Evolutionary conservation across 2,888 invertebrate genomes (phyloP).

Genomic region (Papilio elwesi): DNA sequence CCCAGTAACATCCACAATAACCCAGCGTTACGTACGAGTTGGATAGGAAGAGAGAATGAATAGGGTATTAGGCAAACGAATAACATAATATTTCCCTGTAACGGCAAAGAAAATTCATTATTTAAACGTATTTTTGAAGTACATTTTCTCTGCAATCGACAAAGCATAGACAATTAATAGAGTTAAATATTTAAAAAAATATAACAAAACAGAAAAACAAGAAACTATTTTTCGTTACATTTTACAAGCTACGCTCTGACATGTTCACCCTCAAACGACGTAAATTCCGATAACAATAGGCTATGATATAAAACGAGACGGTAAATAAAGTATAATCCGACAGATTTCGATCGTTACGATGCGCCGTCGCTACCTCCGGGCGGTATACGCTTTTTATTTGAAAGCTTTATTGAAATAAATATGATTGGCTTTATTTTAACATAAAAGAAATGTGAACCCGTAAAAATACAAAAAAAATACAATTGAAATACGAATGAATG

Average conservation of each 20-base stretch:
- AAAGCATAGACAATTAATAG: no score
- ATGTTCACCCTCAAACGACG: conserved; percentile 43
- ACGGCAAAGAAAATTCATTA: no score
- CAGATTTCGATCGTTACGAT: conserved; percentile 48
- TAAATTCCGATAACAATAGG: conserved; percentile 57
- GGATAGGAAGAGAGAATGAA: no score
- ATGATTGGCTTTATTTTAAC: conserved; percentile 31
- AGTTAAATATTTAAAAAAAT: not conserved
- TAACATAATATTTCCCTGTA: no score
- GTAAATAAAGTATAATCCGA: conserved; percentile 63
- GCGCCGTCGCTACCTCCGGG: conserved; percentile 46
- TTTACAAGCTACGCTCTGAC: conserved; percentile 31
- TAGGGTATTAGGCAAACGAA: no score
- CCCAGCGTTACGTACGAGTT: no score
- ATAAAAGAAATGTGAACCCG: not conserved
- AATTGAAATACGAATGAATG: not conserved
- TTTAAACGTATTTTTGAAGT: no score
- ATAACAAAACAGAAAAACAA: conserved; percentile 19
- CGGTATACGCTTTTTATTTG: conserved; percentile 49
- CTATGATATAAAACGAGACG: conserved; percentile 51
- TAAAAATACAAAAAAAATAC: not conserved
- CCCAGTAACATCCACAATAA: no score
- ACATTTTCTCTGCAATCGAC: no score
- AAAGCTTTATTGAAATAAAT: conserved; percentile 43
- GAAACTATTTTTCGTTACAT: not conserved